These are phyloP conservation scores for Phasia obesa DNA, from an alignment of 2,888 invertebrate genomes.

Conservation along the genomic window DNA sequence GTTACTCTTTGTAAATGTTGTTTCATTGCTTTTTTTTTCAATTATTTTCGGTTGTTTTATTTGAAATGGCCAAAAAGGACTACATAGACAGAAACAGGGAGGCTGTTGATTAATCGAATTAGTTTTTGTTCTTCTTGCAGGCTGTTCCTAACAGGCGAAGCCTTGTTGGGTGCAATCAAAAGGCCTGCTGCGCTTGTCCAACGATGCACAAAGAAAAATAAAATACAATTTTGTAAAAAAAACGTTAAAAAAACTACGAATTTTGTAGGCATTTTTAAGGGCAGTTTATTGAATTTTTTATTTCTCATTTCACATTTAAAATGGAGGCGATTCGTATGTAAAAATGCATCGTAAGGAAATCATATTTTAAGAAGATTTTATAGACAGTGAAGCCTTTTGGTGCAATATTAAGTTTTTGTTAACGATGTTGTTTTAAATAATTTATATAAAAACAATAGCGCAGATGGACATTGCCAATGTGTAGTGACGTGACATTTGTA, in stretches of 20 bases:
- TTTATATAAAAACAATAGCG: no score
- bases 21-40: constrained; percentile 25
- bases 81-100: constrained; percentile 36
- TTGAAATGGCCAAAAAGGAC: constrained; percentile 20
- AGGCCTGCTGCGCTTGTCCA: constrained; percentile 66
- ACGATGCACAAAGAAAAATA: constrained; percentile 46
- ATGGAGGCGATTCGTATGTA: constrained; percentile 6
- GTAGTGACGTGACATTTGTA: no score
- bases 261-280: constrained; percentile 39
- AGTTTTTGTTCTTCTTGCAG: constrained; percentile 72
- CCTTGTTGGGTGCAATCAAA: constrained; percentile 62
- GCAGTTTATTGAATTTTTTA: constrained; percentile 33
- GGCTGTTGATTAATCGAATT: constrained; percentile 75
- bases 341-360: not conserved
- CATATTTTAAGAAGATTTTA: not conserved
- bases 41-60: constrained; percentile 31
- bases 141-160: constrained; percentile 32
- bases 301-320: constrained; percentile 23
- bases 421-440: no score
- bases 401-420: not conserved
- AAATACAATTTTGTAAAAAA: constrained; percentile 18
- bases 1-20: constrained; percentile 36
- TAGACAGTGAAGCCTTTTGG: not conserved
- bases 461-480: no score
- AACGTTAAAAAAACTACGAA: constrained; percentile 3